These are phyloP conservation scores for Spatulosminthurus flaviceps DNA, from an alignment of 2,888 invertebrate genomes.

Conservation along the genomic window DNA sequence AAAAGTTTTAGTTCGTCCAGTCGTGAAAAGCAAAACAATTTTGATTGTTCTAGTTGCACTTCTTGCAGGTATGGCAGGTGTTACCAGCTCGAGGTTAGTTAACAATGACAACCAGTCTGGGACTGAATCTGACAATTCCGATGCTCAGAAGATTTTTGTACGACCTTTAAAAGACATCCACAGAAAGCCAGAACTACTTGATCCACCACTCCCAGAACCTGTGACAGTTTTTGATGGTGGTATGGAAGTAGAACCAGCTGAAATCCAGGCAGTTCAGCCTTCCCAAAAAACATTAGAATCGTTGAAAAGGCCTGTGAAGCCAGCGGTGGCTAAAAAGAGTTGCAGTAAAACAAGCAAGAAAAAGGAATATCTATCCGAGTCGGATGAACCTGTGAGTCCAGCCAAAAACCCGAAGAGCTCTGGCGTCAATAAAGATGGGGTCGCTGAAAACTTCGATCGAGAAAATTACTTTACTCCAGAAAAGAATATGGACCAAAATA, in stretches of 20 bases:
- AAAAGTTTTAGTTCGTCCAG: too few species aligned
- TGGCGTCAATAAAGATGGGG: too few species aligned
- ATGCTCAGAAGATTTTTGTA: neutral
- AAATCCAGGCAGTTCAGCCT: too few species aligned
- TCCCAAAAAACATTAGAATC: too few species aligned
- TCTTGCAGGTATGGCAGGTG: neutral
- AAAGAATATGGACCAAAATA: too few species aligned
- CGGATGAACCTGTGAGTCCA: neutral
- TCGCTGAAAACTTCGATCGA: too few species aligned
- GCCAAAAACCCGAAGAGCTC: neutral
- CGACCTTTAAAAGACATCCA: neutral
- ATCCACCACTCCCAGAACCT: neutral
- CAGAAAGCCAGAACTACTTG: neutral
- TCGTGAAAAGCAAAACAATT: too few species aligned
- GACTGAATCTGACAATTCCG: neutral
- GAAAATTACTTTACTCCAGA: neutral
- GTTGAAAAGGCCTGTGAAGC: neutral
- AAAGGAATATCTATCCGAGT: neutral
- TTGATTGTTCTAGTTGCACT: too few species aligned
- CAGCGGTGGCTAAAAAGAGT: constrained; percentile 4
- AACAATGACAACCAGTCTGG: neutral
- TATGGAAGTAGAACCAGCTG: neutral
- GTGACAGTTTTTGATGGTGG: neutral
- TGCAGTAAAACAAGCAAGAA: neutral
- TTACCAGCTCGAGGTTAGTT: neutral